Conservation (phyloP, 23 tunicate genomes). For the Oikopleura vanhoeffeni region DNA sequence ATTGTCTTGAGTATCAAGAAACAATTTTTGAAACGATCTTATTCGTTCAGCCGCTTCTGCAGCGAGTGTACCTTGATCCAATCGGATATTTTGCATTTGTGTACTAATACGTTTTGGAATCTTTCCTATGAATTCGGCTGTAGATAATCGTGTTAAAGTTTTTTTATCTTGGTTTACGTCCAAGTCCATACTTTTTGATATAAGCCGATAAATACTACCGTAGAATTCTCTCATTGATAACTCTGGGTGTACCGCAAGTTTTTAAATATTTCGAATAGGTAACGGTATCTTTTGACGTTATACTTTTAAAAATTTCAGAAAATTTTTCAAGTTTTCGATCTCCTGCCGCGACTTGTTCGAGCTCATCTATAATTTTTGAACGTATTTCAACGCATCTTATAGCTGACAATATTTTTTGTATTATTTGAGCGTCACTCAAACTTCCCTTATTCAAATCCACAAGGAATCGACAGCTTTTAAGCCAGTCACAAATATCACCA, state of each 20-base stretch:
- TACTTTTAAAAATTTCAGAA: not conserved
- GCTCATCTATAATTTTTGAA: not conserved
- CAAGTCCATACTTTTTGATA: not conserved
- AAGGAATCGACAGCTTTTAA: not conserved
- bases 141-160: not conserved
- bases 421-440: not conserved
- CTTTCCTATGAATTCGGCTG: not conserved
- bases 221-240: not conserved
- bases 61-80: not conserved
- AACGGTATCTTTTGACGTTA: not conserved
- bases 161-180: not conserved
- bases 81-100: not conserved
- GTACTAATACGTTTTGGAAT: not conserved
- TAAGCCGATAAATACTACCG: not conserved
- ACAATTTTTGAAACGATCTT: not conserved
- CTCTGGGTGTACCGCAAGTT: not conserved
- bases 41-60: not conserved
- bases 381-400: not conserved
- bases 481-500: not conserved
- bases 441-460: not conserved
- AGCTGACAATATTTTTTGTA: not conserved
- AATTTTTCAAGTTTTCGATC: not conserved
- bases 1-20: not conserved
- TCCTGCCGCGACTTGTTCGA: not conserved
- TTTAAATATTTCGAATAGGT: not conserved